These are phyloP conservation scores for Crotalus viridis DNA, from an alignment of 2,113 vertebrate species.

Conservation along the genomic window DNA sequence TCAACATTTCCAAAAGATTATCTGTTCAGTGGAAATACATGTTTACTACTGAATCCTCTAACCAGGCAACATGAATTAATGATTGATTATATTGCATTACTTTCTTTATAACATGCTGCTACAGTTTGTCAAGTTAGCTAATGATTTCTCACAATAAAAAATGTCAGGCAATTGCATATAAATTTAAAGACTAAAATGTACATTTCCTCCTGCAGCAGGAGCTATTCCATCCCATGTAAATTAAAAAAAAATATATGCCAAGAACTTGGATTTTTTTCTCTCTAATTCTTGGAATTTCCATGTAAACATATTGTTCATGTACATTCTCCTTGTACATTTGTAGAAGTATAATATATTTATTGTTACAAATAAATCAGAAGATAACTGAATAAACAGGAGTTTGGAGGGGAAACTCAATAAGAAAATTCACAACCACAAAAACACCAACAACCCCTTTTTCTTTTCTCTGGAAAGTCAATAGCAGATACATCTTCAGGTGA, in stretches of 20 bases:
- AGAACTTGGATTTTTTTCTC: neutral
- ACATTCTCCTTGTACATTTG: neutral
- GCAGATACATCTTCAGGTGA: neutral
- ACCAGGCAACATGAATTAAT: conserved; percentile 19
- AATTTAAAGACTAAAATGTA: neutral
- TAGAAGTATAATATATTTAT: neutral
- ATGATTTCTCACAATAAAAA: conserved; percentile 16
- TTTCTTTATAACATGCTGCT: neutral
- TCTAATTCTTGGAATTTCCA: neutral
- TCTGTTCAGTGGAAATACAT: conserved; percentile 24
- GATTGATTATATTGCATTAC: conserved; percentile 23
- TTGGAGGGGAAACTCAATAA: neutral
- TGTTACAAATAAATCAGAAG: neutral
- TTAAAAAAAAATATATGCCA: neutral
- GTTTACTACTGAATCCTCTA: conserved; percentile 29
- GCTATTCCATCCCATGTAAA: neutral
- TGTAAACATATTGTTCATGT: neutral
- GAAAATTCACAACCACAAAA: neutral
- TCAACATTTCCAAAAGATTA: conserved; percentile 29
- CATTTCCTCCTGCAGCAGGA: neutral
- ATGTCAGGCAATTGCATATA: conserved; percentile 31
- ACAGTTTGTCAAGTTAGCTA: conserved; percentile 8
- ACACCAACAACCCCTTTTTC: neutral
- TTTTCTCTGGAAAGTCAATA: neutral
- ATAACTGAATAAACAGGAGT: neutral